Conservation (phyloP, 2,888 invertebrate genomes). For the Campoplex capitator region DNA sequence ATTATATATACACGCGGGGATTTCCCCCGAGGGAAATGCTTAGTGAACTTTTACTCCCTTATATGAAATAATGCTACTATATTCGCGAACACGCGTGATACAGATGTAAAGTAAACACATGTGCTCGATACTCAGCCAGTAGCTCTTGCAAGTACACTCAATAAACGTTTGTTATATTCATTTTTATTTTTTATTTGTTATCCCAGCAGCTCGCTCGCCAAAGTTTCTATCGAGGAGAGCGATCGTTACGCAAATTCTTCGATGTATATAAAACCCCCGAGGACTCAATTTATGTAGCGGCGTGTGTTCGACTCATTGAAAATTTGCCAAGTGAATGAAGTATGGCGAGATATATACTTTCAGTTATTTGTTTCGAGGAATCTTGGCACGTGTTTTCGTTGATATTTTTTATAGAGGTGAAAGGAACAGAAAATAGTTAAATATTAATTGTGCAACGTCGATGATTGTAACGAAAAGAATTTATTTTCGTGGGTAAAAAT, state of each 20-base stretch:
- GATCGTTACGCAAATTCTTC: conserved; percentile 54
- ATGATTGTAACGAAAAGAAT: background rate
- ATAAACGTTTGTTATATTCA: conserved; percentile 24
- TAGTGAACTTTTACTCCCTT: conserved; percentile 18
- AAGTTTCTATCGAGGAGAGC: conserved; percentile 29
- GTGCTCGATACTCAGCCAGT: conserved; percentile 44
- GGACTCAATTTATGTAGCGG: conserved; percentile 3
- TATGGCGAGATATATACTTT: conserved; percentile 15
- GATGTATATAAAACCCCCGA: conserved; percentile 34
- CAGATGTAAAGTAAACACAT: conserved; percentile 7
- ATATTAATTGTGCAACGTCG: background rate
- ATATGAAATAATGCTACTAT: background rate
- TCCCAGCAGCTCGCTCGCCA: conserved; percentile 2
- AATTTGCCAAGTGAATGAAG: conserved; percentile 62
- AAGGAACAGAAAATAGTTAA: background rate
- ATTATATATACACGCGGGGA: conserved; percentile 21
- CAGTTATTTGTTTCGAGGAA: conserved; percentile 30
- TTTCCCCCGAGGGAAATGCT: conserved; percentile 48
- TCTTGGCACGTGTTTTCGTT: background rate
- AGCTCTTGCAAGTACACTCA: conserved; percentile 50
- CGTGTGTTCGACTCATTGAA: conserved; percentile 56
- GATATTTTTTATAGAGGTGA: background rate
- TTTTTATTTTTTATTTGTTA: conserved; percentile 28
- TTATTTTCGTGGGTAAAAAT: background rate
- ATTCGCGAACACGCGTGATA: background rate